Conservation (phyloP, 2,113 vertebrate genomes). For the Larimichthys crocea region DNA sequence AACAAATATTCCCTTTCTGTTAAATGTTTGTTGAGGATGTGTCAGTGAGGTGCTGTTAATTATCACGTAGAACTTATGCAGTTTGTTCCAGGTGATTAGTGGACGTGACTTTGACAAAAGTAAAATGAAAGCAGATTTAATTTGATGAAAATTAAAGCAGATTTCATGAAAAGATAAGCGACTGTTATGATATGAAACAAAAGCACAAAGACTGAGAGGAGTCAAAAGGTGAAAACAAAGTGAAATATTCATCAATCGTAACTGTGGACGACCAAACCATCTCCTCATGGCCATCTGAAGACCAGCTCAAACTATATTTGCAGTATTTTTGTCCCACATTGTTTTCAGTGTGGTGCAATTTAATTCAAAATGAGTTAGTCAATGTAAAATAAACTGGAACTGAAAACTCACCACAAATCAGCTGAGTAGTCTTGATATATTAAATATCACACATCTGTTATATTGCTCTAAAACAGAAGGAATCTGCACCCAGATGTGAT, state of each 20-base stretch:
- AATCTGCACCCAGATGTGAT: not conserved
- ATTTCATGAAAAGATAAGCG: not conserved
- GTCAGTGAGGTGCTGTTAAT: not conserved
- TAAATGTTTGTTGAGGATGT: conserved; percentile 6
- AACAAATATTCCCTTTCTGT: not conserved
- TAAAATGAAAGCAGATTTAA: not conserved
- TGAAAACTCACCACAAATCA: conserved; percentile 3
- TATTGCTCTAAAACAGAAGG: not conserved
- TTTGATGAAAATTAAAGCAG: not conserved
- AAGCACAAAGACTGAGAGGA: not conserved
- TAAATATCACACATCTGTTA: not conserved
- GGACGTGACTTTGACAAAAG: not conserved
- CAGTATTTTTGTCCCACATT: not conserved
- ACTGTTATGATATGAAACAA: conserved; percentile 5
- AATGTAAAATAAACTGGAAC: not conserved
- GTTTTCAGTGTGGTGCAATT: not conserved
- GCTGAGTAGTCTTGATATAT: not conserved
- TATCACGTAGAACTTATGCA: not conserved
- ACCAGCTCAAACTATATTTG: not conserved
- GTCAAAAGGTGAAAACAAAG: not conserved
- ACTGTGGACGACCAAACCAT: conserved; percentile 31
- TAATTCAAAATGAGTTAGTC: not conserved
- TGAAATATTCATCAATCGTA: not conserved
- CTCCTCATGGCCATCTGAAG: not conserved
- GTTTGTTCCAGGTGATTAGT: not conserved